Evolutionary conservation across 2,113 vertebrate genomes (phyloP), one percentile per base, ranked within the genome.

Genomic region (Hippocampus guttulatus): DNA sequence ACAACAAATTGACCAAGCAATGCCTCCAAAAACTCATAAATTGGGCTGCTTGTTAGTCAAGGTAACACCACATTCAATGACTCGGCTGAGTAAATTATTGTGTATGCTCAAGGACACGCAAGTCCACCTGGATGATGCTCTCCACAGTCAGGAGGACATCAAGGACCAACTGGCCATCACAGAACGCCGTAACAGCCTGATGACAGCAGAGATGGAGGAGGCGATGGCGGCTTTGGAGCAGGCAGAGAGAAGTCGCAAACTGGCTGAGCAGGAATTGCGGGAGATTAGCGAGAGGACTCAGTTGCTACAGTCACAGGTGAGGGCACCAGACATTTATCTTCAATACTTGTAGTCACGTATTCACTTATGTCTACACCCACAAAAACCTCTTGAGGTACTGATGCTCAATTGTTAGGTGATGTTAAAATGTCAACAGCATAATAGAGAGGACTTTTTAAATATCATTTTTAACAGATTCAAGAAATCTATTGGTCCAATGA

Each of bases 121-220:
- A 3, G 70, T 94, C n/a, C 93, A 93, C 27, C 52, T 94, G 82
- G 92, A 93, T 0, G 92, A 93, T 0, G 71, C 73, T 0, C 52
- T 89, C 0, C 68, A 91, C 15, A 69, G 7, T 12, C 88, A 86
- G 0, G 93, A 93, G 51, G 93, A 93, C 41, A 67, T 92, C 38
- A 93, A 91, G 77, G 92, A 94, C 83, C 92, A 92, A 60, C 79
- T 90, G 0, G 93, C 93, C 21, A 88, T 93, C 0, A 77, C 81
- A 2, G 93, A 94, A 1, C 78, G 93, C 3, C 82, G 93, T 47
- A 92, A 87, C 82, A 52, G 52, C 1, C 81, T 94, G 1, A 78
- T 93, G 57, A 80, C 74, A 60, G 69, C 91, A 0, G 93, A 94
- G 81, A 84, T 91, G n/a, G 93, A 94, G 83, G 93, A 94, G 72